Evolutionary conservation across 2,888 invertebrate genomes (phyloP), one percentile per base, ranked within the genome.

Genomic region (Dynastes maya): DNA sequence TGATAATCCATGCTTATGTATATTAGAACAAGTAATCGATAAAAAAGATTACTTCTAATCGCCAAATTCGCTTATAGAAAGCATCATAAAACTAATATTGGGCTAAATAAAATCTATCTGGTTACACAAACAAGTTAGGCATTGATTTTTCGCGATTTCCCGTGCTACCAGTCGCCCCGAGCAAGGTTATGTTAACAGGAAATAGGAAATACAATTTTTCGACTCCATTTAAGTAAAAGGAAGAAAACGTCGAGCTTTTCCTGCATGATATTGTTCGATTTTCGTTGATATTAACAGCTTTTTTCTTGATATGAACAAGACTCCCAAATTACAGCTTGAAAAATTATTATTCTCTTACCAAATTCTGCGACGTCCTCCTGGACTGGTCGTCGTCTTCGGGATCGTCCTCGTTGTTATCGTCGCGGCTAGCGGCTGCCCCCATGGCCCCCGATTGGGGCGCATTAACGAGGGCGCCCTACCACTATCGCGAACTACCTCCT

Each of bases 341-440:
- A 53, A 58, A 58, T 58, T 22, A 58, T 58, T 58, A 16, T 8
- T 58, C 16, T 13, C 91, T 90, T 84, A 92, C 92, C 89, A 91
- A 85, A 78, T 91, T 91, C 80, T 87, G 88, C 82, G 91, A 90
- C 1, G 91, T 89, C 49, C 90, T 90, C 81, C 91, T 90, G 79
- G 89, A 88, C 77, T 88, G 89, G 82, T 88, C 89, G 82, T 90
- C 91, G 85, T 90, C 90, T 74, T 91, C 91, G 83, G 91, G 90
- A 78, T 91, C 90, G 78, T 90, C 91, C 72, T 90, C 89, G 80
- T 86, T 89, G n/a, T 22, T 68, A 80, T 90, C 91, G 75, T 90
- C 90, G 80, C 90, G 89, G 85, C 90, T 90, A 85, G 91, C 91
- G 83, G 90, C 89, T 86, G 91, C 90, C 85, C 91, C 92, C 92